phyloP scores from a whole-genome alignment of 2,113 vertebrate species.

The Chunga burmeisteri region DNA sequence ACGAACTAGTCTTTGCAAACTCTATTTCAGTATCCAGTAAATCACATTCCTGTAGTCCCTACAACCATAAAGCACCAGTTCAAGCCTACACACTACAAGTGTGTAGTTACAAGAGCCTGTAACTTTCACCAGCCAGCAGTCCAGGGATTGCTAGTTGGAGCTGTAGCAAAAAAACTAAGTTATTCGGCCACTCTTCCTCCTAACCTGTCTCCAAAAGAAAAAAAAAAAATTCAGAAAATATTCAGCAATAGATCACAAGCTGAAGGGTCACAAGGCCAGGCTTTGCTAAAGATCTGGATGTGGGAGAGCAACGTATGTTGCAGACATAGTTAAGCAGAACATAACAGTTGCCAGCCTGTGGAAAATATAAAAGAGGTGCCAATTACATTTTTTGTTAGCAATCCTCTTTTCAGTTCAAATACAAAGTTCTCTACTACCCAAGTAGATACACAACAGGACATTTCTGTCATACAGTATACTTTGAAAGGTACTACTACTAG shows the following conservation, averaged over 20 bases:
- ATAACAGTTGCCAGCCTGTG: not conserved
- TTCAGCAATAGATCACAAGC: not conserved
- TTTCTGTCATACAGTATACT: not conserved
- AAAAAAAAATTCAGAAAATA: not conserved
- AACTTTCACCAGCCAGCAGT: not conserved
- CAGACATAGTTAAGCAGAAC: not conserved
- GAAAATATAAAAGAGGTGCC: not conserved
- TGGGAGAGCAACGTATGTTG: not conserved
- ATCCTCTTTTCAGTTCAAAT: not conserved
- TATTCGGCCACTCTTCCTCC: not conserved
- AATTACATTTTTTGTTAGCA: not conserved
- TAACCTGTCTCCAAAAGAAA: not conserved
- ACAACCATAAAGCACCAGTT: not conserved
- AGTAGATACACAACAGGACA: not conserved
- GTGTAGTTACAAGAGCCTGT: not conserved
- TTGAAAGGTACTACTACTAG: not conserved
- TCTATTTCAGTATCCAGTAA: not conserved
- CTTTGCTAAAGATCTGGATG: not conserved
- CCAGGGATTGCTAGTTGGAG: not conserved
- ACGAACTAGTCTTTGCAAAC: not conserved
- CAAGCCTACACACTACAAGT: not conserved
- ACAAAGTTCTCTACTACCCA: not conserved
- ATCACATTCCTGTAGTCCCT: not conserved
- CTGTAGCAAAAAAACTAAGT: not conserved
- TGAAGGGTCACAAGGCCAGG: not conserved